Conservation (phyloP, 2,797 vertebrate species). For the Neosilurus hyrtlii region DNA sequence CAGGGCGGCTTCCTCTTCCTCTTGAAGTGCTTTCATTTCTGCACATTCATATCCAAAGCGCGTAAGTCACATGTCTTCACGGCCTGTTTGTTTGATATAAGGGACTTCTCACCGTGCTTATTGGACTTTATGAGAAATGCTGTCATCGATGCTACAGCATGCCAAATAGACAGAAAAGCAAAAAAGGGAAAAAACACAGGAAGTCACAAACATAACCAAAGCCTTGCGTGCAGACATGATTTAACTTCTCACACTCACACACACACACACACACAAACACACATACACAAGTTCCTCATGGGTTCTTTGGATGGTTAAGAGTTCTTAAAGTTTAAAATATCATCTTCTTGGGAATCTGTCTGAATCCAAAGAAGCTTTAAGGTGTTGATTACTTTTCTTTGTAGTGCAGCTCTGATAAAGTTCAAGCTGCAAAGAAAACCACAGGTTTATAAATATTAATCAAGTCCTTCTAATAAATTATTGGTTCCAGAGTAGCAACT, state of each 20-base stretch:
- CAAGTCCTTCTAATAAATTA: neutral
- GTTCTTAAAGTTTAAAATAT: neutral
- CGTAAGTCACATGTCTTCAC: constrained; percentile 1
- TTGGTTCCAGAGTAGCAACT: neutral
- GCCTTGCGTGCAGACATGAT: neutral
- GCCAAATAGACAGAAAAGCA: constrained; percentile 4
- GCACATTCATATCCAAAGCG: constrained; percentile 16
- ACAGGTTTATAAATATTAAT: neutral
- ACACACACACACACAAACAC: no score
- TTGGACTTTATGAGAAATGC: constrained; percentile 28
- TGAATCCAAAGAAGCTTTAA: neutral
- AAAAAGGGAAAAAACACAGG: constrained; percentile 30
- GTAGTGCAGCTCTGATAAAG: neutral
- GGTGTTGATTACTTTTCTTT: neutral
- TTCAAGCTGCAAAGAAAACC: neutral
- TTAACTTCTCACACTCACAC: neutral
- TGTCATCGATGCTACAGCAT: neutral
- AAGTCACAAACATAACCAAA: neutral
- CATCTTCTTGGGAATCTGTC: neutral
- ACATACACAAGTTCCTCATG: neutral
- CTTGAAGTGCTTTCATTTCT: constrained; percentile 24
- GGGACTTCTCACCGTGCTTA: constrained; percentile 12
- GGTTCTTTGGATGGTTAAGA: neutral
- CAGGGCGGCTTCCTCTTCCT: constrained; percentile 42
- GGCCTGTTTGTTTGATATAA: constrained; percentile 12